Evolutionary conservation across 2,888 invertebrate genomes (phyloP), one percentile per base, ranked within the genome.

Genomic region (Hermaeophaga mercurialis): DNA sequence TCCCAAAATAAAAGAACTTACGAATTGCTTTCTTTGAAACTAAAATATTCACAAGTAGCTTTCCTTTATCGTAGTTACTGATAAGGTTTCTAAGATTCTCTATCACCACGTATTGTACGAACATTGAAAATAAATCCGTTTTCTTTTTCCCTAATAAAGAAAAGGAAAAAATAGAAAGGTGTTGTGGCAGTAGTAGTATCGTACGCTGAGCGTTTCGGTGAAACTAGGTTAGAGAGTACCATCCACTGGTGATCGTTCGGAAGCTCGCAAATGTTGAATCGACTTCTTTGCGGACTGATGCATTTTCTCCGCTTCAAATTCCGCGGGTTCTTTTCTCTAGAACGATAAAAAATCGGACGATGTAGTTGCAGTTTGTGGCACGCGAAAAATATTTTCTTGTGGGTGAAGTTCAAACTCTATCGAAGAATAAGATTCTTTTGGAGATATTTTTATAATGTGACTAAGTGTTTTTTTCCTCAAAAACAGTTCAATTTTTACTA

Each of bases 171-270:
- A 36, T 12, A 6, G 33, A 3, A 33, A 44, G 48, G 48, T 48
- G 48, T 38, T 38, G 38, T 39, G 17, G 12, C 22, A 6, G 22
- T n/a, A n/a, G n/a, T n/a, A n/a, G n/a, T n/a, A n/a, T n/a, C n/a
- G n/a, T 24, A 9, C 9, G 8, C 15, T 9, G 11, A 12, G 31
- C 17, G 11, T 15, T 15, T 24, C 19, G 26, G 7, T 17, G 18
- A 38, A 48, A 28, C 48, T 48, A 48, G 48, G 48, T 48, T 48
- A 48, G 36, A 48, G 48, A 38, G 36, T 26, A 48, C 48, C 15
- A 48, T 38, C 39, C 26, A 8, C 22, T 24, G 47, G 26, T 36
- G 47, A 47, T 47, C 22, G 15, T 22, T 22, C 12, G 7, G 7
- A 15, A 24, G 28, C 33, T 39, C 5, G 11, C 48, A 48, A 48